Base-by-base conservation (phyloP, 2,888 invertebrate genomes). In the Chesias legatella region DNA sequence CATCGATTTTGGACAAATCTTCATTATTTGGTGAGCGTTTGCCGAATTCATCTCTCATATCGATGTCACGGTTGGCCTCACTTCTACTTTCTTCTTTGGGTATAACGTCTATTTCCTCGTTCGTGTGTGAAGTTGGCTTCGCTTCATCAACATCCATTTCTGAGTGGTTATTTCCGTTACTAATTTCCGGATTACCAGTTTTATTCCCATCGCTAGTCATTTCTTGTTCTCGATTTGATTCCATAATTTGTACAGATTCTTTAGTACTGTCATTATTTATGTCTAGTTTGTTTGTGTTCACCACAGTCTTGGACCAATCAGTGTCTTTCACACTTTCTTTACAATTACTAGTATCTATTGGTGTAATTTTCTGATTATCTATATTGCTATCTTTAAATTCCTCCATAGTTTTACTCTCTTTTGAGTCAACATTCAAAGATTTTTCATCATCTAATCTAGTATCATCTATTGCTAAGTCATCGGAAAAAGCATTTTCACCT, bases 1-100 rank as follows among this genome's bases (percentile, higher is more conserved):
- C 35, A 9, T 44, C 31, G 7, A 44, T 44, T 39, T 44, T 44
- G 7, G 44, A 25, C 7, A 44, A 35, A 22, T 29, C 23, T 7
- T 38, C 36, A 8, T 38, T 20, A 11, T 21, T 43, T 24, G 21
- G 9, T 6, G n/a, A 7, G 30, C 10, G 0, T 9, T 13, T 20
- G 5, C 45, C 11, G 25, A 7, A 23, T 7, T 11, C n/a, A 30
- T 41, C 34, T 10, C 4, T 41, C 1, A 20, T 25, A 24, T 34
- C 21, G 17, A 34, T 4, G 6, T 33, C 29, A 7, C 6, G n/a
- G 5, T 21, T 5, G 7, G 21, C 8, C 7, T 23, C 23, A n/a
- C n/a, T n/a, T n/a, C n/a, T n/a, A n/a, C n/a, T n/a, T n/a, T n/a
- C n/a, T n/a, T n/a, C n/a, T n/a, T n/a, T n/a, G n/a, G n/a, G n/a